A percentile compares a stretch with the other conserved stretches of the same genome.
phyloP scores from a whole-genome alignment of 2,797 vertebrate genomes.

The Poecilia velifera region DNA sequence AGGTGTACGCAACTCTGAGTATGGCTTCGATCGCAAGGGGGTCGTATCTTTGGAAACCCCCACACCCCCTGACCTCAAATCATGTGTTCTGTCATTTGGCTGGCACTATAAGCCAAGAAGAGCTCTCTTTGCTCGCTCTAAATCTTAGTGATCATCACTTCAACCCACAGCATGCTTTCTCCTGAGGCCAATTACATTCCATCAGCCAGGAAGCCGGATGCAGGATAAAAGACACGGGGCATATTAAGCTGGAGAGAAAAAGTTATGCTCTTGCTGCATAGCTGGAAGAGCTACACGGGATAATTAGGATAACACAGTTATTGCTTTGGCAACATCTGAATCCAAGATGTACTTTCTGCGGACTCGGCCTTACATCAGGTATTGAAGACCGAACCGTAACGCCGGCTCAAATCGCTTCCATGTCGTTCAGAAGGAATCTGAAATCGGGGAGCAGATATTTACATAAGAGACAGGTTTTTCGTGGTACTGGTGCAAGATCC shows the following conservation, averaged over 20 bases:
- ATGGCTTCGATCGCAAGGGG: conserved; percentile 5
- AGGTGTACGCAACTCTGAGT: conserved; percentile 22
- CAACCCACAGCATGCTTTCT: conserved; percentile 58
- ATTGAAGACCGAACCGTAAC: background rate
- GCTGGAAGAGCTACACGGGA: conserved; percentile 53
- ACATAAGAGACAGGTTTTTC: conserved; percentile 1
- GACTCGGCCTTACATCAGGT: background rate
- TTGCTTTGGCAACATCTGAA: conserved; percentile 39
- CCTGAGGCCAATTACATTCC: conserved; percentile 77
- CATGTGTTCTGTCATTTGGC: conserved; percentile 3
- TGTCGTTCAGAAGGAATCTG: background rate
- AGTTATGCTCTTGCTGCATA: conserved; percentile 46
- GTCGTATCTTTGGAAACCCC: conserved; percentile 10
- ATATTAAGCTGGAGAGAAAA: conserved; percentile 63
- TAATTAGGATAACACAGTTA: conserved; percentile 61
- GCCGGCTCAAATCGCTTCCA: background rate
- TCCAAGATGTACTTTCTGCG: conserved; percentile 20
- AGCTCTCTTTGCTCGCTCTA: conserved; percentile 48
- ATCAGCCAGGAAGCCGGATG: conserved; percentile 75
- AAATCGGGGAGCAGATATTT: conserved; percentile 1
- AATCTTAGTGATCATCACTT: conserved; percentile 60
- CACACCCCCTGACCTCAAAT: conserved; percentile 4
- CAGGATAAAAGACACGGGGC: conserved; percentile 67
- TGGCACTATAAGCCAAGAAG: conserved; percentile 42
- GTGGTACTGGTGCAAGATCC: background rate